Evolutionary conservation across 2,888 invertebrate genomes (phyloP).

Genomic region (Leptogaster cylindrica): DNA sequence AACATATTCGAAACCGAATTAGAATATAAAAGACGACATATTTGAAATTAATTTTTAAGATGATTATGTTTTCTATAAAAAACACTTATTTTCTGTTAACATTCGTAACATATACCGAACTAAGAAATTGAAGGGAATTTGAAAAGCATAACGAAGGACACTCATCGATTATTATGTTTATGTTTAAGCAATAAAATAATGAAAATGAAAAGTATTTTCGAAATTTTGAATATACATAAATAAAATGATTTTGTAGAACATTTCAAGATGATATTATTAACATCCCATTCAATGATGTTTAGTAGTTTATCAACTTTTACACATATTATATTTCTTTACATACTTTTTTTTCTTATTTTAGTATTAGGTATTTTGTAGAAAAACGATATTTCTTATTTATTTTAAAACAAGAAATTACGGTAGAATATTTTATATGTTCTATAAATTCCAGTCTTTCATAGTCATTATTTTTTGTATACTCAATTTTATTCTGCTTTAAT

Average conservation of each 20-base stretch:
- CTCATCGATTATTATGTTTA: conserved; percentile 32
- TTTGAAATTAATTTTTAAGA: conserved; percentile 7
- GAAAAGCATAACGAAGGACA: neutral
- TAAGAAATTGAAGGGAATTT: neutral
- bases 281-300: too few relatives aligned
- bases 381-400: neutral
- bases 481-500: too few relatives aligned
- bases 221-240: conserved; percentile 24
- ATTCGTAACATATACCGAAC: too few relatives aligned
- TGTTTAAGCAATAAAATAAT: conserved; percentile 37
- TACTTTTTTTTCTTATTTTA: too few relatives aligned
- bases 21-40: neutral
- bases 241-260: conserved; percentile 13
- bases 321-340: too few relatives aligned
- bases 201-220: conserved; percentile 34
- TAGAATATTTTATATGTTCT: too few relatives aligned
- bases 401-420: too few relatives aligned
- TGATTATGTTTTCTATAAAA: neutral
- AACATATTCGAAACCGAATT: neutral
- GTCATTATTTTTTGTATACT: too few relatives aligned
- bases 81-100: neutral
- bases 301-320: too few relatives aligned
- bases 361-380: conserved; percentile 35
- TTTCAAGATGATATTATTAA: too few relatives aligned
- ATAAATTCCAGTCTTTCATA: too few relatives aligned